These are phyloP conservation scores for Gambusia affinis DNA, from an alignment of 2,113 vertebrate species.

Conservation along the genomic window DNA sequence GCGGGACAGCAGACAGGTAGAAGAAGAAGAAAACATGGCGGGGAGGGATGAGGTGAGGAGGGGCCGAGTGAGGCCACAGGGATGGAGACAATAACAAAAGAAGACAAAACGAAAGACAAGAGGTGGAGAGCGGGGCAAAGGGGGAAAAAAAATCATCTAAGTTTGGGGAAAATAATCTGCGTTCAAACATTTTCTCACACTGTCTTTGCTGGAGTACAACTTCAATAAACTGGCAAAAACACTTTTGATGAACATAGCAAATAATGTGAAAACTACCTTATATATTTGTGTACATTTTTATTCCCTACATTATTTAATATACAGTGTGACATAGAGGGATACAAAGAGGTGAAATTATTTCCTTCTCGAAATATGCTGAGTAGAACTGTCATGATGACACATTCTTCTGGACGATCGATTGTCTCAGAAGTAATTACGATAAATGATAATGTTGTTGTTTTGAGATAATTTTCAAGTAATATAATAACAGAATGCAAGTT, in stretches of 20 bases:
- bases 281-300: too few relatives aligned
- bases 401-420: too few relatives aligned
- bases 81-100: constrained; percentile 32
- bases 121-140: constrained; percentile 2
- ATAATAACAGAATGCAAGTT: too few relatives aligned
- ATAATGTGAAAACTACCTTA: too few relatives aligned
- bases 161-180: background rate
- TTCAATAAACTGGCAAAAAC: background rate
- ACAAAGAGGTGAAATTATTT: too few relatives aligned
- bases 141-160: background rate
- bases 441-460: too few relatives aligned
- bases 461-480: too few relatives aligned
- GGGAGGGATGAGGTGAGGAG: constrained; percentile 22
- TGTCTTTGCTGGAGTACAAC: background rate
- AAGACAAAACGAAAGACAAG: constrained; percentile 24
- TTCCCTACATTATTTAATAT: too few relatives aligned
- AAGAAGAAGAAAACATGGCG: constrained; percentile 30
- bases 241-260: background rate
- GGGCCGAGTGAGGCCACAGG: constrained; percentile 19
- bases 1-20: constrained; percentile 64
- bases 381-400: too few relatives aligned
- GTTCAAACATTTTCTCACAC: background rate
- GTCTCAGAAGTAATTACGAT: too few relatives aligned
- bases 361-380: too few relatives aligned
- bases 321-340: too few relatives aligned